phyloP scores from a whole-genome alignment of 2,113 vertebrate species.

The Helogale parvula region DNA sequence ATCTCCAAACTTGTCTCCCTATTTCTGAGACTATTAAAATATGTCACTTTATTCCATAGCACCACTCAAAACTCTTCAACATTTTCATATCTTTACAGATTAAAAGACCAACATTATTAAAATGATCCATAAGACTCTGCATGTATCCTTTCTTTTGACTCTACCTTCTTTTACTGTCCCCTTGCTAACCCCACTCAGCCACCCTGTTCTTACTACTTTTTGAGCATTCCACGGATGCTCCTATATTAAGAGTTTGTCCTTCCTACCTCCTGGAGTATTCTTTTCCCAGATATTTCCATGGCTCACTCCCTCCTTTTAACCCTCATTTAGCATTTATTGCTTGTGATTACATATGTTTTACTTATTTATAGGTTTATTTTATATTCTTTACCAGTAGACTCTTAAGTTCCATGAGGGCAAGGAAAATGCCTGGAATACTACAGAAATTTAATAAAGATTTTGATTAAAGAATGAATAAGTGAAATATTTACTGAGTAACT shows the following conservation, averaged over 20 bases:
- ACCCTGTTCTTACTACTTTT: neutral
- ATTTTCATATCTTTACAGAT: neutral
- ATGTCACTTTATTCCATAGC: neutral
- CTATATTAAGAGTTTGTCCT: neutral
- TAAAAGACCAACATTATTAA: neutral
- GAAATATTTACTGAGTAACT: neutral
- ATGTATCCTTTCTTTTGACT: neutral
- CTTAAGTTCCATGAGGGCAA: neutral
- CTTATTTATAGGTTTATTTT: neutral
- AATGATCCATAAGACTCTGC: neutral
- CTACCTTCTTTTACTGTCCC: neutral
- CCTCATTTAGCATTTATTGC: neutral
- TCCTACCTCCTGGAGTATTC: neutral
- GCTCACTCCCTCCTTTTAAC: neutral
- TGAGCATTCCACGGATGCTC: neutral
- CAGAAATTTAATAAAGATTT: neutral
- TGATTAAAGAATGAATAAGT: slow-evolving; percentile 6
- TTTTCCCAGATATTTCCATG: neutral
- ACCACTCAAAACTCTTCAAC: neutral
- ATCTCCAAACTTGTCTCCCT: neutral
- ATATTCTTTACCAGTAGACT: neutral
- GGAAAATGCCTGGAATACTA: neutral
- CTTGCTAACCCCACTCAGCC: neutral
- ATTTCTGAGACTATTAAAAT: neutral
- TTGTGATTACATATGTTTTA: neutral